These are phyloP conservation scores for Griposia aprilina DNA, from an alignment of 2,888 invertebrate genomes.

Conservation along the genomic window DNA sequence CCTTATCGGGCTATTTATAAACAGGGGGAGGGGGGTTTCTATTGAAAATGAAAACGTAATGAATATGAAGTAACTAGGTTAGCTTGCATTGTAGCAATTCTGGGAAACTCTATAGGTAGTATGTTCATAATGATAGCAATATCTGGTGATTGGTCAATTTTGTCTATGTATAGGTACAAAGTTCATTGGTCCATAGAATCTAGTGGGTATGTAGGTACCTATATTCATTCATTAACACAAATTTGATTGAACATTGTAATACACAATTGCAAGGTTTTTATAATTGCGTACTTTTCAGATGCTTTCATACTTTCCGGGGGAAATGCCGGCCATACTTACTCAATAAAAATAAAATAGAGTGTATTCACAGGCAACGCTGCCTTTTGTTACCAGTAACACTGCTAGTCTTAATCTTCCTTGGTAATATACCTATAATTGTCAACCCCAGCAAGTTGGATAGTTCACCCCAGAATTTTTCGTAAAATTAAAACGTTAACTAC, in stretches of 20 bases:
- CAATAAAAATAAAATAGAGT: too few species aligned
- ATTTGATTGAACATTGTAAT: too few species aligned
- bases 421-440: too few species aligned
- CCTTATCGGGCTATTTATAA: background rate
- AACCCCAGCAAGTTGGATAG: background rate
- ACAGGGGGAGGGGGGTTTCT: constrained; percentile 10
- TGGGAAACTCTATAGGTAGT: background rate
- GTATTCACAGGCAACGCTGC: background rate
- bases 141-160: background rate
- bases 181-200: background rate
- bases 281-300: constrained; percentile 5
- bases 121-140: background rate
- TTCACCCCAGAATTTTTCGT: background rate
- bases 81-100: background rate
- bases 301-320: background rate
- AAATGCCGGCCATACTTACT: background rate
- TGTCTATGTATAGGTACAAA: background rate
- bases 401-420: background rate
- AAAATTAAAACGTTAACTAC: background rate
- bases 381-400: background rate
- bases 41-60: constrained; percentile 13
- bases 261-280: too few species aligned
- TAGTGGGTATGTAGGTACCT: background rate
- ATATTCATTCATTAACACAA: too few species aligned
- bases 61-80: background rate